phyloP scores from a whole-genome alignment of 2,113 vertebrate genomes.

The Mobula hypostoma region DNA sequence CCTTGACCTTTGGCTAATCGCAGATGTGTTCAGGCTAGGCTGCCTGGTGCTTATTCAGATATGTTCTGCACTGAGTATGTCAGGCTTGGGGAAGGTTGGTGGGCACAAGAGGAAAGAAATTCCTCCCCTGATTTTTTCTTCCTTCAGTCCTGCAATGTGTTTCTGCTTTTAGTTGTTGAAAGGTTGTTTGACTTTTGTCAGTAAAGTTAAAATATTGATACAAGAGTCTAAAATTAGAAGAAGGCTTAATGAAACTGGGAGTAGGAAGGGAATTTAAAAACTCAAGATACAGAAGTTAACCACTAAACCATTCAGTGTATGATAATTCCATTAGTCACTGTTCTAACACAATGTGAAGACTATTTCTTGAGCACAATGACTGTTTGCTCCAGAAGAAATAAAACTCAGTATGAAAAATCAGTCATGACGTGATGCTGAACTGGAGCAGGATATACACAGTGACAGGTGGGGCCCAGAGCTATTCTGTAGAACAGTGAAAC shows the following conservation, averaged over 20 bases:
- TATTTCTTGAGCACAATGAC: neutral
- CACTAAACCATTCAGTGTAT: neutral
- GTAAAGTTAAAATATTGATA: neutral
- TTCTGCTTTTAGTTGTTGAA: neutral
- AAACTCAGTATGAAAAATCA: neutral
- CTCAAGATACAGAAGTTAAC: neutral
- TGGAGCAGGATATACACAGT: too few relatives aligned
- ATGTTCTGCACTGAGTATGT: neutral
- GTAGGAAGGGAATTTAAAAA: neutral
- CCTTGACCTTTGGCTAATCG: neutral
- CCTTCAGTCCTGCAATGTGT: neutral
- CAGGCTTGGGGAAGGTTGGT: neutral
- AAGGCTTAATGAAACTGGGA: neutral
- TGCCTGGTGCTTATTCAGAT: neutral
- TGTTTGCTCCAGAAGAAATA: neutral
- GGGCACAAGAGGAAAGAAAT: neutral
- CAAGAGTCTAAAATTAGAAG: neutral
- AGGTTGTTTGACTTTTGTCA: neutral
- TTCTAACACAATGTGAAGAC: neutral
- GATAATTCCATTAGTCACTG: neutral
- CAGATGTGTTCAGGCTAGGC: neutral
- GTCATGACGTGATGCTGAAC: neutral
- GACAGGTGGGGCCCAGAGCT: too few relatives aligned
- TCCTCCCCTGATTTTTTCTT: neutral
- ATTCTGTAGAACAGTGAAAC: too few relatives aligned